Percentiles rank a stretch among this genome's conserved stretches.
Conservation (phyloP, 2,888 invertebrate species). For the Scotopteryx bipunctaria region DNA sequence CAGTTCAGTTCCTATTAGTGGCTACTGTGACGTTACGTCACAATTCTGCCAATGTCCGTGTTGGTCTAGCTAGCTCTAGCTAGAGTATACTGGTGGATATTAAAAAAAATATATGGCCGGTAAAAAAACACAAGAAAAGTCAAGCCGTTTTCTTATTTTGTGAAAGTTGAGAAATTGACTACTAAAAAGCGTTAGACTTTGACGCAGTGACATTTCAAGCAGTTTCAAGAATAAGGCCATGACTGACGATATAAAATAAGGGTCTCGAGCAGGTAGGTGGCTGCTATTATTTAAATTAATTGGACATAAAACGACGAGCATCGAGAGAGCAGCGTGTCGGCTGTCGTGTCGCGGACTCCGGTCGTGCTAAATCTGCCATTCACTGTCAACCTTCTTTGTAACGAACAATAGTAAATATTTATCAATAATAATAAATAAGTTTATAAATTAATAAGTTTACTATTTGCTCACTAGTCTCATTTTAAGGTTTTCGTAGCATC, state of each 20-base stretch:
- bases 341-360: conserved; percentile 51
- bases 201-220: conserved; percentile 22
- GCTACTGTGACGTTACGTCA: too few species aligned
- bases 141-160: neutral
- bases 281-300: conserved; percentile 81
- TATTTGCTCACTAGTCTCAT: neutral
- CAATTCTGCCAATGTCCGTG: too few species aligned
- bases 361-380: conserved; percentile 51
- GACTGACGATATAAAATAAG: conserved; percentile 44
- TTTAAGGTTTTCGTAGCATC: too few species aligned
- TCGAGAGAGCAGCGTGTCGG: conserved; percentile 67
- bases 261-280: conserved; percentile 68
- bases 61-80: too few species aligned
- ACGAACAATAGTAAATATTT: conserved; percentile 41
- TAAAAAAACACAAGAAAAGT: neutral
- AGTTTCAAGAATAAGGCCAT: conserved; percentile 30
- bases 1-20: neutral
- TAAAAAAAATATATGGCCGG: neutral
- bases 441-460: conserved; percentile 19
- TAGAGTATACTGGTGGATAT: too few species aligned
- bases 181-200: conserved; percentile 9
- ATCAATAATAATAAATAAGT: conserved; percentile 26
- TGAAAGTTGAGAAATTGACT: neutral
- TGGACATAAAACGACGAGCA: conserved; percentile 75
- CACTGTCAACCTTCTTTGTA: conserved; percentile 41